Evolutionary conservation across 2,113 vertebrate species (phyloP).

Genomic region (Trichomycterus rosablanca): DNA sequence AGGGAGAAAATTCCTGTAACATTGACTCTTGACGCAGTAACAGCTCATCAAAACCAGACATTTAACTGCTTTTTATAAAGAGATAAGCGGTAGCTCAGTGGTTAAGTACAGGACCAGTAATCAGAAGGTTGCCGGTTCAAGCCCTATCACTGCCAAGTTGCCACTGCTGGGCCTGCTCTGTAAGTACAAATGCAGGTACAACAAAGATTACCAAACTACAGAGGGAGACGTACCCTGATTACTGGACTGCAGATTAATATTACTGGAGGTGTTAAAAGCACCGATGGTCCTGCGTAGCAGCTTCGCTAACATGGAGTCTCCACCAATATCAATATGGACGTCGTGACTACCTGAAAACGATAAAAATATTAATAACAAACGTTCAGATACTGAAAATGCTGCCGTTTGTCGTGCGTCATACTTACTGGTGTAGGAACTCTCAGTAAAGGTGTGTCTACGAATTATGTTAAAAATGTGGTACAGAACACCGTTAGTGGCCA

Average conservation of each 20-base stretch:
- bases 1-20: too few relatives aligned
- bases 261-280: constrained; percentile 74
- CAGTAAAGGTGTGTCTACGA: constrained; percentile 67
- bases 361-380: too few relatives aligned
- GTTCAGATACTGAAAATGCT: not conserved
- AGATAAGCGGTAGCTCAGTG: too few relatives aligned
- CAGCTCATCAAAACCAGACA: too few relatives aligned
- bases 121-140: too few relatives aligned
- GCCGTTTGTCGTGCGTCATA: too few relatives aligned
- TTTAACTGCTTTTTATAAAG: too few relatives aligned
- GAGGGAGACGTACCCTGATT: constrained; percentile 66
- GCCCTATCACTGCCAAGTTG: too few relatives aligned
- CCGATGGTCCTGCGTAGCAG: constrained; percentile 74
- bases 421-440: constrained; percentile 79
- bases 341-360: constrained; percentile 71
- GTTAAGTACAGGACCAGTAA: too few relatives aligned
- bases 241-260: constrained; percentile 51
- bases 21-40: too few relatives aligned
- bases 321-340: constrained; percentile 71
- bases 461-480: constrained; percentile 72
- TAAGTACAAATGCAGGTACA: too few relatives aligned
- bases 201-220: not conserved
- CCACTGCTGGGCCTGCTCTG: too few relatives aligned
- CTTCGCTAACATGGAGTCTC: constrained; percentile 75
- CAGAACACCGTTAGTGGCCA: constrained; percentile 67